These are phyloP conservation scores for Phrynosoma platyrhinos DNA, from an alignment of 2,113 vertebrate species.

Conservation along the genomic window DNA sequence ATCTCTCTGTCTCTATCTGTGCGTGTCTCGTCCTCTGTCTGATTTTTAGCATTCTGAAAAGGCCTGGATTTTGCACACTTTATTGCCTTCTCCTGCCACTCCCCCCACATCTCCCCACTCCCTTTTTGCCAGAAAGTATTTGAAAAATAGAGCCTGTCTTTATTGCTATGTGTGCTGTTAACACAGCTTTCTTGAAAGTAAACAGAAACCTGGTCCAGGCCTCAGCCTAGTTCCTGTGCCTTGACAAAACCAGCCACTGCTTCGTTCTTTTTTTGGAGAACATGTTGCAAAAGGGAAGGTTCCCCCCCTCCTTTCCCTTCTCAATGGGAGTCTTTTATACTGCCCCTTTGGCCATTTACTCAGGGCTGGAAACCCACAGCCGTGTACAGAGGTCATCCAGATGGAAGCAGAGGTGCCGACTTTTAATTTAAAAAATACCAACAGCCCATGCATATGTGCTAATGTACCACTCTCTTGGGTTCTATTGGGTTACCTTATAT, in stretches of 20 bases:
- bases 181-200: background rate
- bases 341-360: background rate
- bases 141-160: background rate
- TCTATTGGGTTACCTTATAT: background rate
- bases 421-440: background rate
- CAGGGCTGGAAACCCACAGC: background rate
- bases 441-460: background rate
- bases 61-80: constrained; percentile 6
- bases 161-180: background rate
- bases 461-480: background rate
- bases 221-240: background rate
- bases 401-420: background rate
- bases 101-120: background rate
- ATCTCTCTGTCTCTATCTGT: background rate
- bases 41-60: background rate
- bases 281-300: too few species aligned
- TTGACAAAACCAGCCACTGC: background rate
- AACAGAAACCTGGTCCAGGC: background rate
- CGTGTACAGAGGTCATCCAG: background rate
- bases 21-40: background rate
- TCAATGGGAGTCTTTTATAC: background rate
- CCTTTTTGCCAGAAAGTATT: background rate
- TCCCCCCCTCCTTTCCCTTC: background rate
- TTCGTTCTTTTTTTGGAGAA: background rate
- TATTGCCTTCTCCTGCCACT: background rate